Percentiles rank a stretch among this genome's conserved stretches.
phyloP scores from a whole-genome alignment of 2,113 vertebrate genomes.

The Barnardius zonarius region DNA sequence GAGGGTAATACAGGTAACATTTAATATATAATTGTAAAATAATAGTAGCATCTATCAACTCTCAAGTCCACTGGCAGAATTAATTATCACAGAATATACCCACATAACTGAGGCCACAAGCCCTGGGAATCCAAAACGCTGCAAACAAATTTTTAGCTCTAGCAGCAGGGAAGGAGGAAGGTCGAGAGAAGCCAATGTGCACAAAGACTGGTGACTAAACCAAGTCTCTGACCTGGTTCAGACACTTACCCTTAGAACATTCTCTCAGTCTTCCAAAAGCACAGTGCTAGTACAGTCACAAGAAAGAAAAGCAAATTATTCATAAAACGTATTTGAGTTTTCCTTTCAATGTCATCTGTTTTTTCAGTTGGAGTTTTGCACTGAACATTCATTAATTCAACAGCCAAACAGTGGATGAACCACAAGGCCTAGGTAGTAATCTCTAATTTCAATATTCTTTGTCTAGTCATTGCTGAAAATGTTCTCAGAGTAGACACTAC shows the following conservation, averaged over 20 bases:
- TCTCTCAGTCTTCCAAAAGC: neutral
- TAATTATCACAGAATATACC: neutral
- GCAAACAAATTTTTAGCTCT: neutral
- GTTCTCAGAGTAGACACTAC: neutral
- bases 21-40: conserved; percentile 1
- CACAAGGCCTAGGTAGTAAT: neutral
- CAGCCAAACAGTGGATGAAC: neutral
- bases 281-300: neutral
- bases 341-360: neutral
- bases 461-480: neutral
- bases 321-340: neutral
- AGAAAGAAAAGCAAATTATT: neutral
- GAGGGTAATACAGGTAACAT: conserved; percentile 20
- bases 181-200: neutral
- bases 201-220: neutral
- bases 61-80: neutral
- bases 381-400: neutral
- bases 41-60: conserved; percentile 15
- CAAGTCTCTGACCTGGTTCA: neutral
- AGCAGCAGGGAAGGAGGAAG: neutral
- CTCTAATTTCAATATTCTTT: neutral
- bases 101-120: neutral
- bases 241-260: neutral
- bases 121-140: neutral
- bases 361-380: neutral